Base-by-base conservation (phyloP, 2,797 vertebrate genomes). In the Otus scops region DNA sequence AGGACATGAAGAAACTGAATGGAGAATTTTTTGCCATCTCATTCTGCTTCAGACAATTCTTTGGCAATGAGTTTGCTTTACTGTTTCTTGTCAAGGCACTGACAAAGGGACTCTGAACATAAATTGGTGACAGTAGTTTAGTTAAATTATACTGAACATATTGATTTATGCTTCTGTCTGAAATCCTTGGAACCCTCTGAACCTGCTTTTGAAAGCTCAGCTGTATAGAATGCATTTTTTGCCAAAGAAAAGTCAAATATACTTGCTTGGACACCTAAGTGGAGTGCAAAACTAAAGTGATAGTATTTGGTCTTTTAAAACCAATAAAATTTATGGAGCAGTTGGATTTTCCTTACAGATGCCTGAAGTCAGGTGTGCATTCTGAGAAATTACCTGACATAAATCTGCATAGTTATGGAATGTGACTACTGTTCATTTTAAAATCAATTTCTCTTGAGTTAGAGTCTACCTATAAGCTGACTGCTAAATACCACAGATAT, bases 191-290 rank as follows among this genome's bases (percentile, higher is more conserved):
- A 93, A 91, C 22, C 56, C 92, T 94, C 65, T 89, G 69, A 94
- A 91, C 19, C 38, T 89, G 7, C 17, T 79, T 93, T 67, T 95
- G 45, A 97, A 97, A 93, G 65, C 59, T 93, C 53, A 77, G 56
- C 30, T 92, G 7, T 34, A 75, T 30, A 83, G 59, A 92, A 68
- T 36, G 12, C 2, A 15, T 79, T 85, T 38, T 9, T 59, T 96
- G 56, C 76, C 64, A 95, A 83, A 59, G 27, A 86, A 87, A 92
- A 95, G 18, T 86, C 21, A 82, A 64, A 87, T 79, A 17, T 56
- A 67, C 36, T 89, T 85, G 10, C n/a, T 56, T 77, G 54, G 43
- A 5, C 32, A 75, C 20, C 32, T 89, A 91, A 87, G 38, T 56
- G 43, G 48, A 95, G 67, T 65, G 30, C 21, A 95, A 75, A 94